These are phyloP conservation scores for Muscicapa adusta DNA, from an alignment of 2,113 vertebrate genomes.

Conservation along the genomic window DNA sequence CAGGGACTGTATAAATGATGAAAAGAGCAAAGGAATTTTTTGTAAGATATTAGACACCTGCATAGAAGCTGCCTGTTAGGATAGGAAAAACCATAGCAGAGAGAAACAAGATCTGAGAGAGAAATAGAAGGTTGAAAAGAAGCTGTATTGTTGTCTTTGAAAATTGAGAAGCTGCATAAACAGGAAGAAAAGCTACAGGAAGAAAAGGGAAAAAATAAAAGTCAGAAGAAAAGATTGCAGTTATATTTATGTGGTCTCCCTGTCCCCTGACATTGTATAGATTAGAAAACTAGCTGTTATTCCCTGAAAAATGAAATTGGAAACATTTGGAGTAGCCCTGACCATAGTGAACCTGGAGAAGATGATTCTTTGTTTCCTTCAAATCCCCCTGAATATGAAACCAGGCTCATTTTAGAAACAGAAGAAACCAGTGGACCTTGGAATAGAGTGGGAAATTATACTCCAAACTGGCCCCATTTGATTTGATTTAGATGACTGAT, in stretches of 20 bases:
- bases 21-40: not conserved
- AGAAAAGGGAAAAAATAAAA: not conserved
- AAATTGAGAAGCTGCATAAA: not conserved
- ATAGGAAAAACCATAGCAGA: not conserved
- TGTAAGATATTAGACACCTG: not conserved
- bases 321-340: not conserved
- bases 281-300: not conserved
- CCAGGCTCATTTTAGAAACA: not conserved
- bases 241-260: not conserved
- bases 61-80: not conserved
- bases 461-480: not conserved
- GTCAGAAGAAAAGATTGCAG: not conserved
- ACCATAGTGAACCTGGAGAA: not conserved
- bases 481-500: slow-evolving; percentile 1
- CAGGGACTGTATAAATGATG: not conserved
- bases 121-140: not conserved
- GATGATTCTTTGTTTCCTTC: not conserved
- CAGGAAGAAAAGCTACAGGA: not conserved
- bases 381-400: not conserved
- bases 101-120: not conserved
- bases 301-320: not conserved
- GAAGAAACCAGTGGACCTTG: not conserved
- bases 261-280: too few relatives aligned
- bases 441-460: not conserved
- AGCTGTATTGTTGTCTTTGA: not conserved